These are phyloP conservation scores for Parazoanthus swiftii DNA, from an alignment of 92 coral and sea anemone genomes.

Conservation along the genomic window DNA sequence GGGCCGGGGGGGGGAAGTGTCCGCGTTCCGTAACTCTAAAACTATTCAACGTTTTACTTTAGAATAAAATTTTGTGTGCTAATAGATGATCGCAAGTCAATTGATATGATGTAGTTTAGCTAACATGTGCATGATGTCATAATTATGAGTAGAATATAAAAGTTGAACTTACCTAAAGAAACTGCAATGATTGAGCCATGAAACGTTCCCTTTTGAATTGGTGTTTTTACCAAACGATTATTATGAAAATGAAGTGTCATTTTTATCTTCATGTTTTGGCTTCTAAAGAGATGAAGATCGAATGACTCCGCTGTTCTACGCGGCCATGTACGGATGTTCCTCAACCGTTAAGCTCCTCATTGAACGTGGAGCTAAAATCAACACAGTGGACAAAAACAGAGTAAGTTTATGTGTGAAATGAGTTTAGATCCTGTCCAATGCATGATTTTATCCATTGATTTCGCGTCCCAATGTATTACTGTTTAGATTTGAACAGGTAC, in stretches of 20 bases:
- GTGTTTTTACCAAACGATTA: neutral
- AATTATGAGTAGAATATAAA: neutral
- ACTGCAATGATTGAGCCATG: neutral
- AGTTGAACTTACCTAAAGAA: neutral
- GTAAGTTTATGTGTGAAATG: constrained; percentile 38
- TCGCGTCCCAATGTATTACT: neutral
- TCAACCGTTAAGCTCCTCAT: constrained; percentile 51
- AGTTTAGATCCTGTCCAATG: neutral
- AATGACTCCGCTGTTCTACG: constrained; percentile 59
- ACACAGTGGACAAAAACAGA: constrained; percentile 56
- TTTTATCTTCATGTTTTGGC: neutral
- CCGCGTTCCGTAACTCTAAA: too few relatives aligned
- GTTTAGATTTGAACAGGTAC: too few relatives aligned
- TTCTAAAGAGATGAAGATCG: constrained; percentile 56
- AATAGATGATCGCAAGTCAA: too few relatives aligned
- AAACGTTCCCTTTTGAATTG: too few relatives aligned
- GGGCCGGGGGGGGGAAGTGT: too few relatives aligned
- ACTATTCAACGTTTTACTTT: too few relatives aligned
- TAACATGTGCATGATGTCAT: too few relatives aligned
- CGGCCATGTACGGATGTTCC: constrained; percentile 50
- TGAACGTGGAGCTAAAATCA: constrained; percentile 68
- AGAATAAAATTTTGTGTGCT: too few relatives aligned
- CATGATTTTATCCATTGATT: neutral
- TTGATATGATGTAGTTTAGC: too few relatives aligned
- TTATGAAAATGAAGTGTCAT: neutral